phyloP scores from a whole-genome alignment of 2,797 vertebrate genomes.

The Hipposideros larvatus region DNA sequence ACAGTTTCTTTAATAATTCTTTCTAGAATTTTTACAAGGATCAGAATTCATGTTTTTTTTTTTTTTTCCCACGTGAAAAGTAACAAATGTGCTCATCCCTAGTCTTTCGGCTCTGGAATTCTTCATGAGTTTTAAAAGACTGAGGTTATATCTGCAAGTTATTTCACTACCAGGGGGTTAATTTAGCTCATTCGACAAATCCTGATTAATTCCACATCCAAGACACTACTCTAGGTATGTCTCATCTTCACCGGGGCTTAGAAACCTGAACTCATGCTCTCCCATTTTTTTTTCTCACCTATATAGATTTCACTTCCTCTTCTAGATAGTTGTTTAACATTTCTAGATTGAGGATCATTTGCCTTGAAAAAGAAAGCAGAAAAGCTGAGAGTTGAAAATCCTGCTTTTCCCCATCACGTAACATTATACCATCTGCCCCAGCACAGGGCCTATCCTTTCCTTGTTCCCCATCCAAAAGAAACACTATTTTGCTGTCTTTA shows the following conservation, averaged over 20 bases:
- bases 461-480: slow-evolving; percentile 71
- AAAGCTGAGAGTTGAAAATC: slow-evolving; percentile 63
- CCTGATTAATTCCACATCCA: neutral
- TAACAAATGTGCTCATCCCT: neutral
- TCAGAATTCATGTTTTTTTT: neutral
- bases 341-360: slow-evolving; percentile 63
- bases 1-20: slow-evolving; percentile 1
- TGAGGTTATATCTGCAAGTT: neutral
- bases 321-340: slow-evolving; percentile 62
- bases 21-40: slow-evolving; percentile 50
- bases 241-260: neutral
- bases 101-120: neutral
- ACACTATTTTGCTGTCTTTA: slow-evolving; percentile 63
- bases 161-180: neutral
- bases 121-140: neutral
- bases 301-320: slow-evolving; percentile 18
- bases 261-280: neutral
- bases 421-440: slow-evolving; percentile 67
- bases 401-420: slow-evolving; percentile 7
- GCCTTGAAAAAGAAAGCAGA: slow-evolving; percentile 67
- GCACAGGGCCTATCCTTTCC: neutral
- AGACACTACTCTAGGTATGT: neutral
- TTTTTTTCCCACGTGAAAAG: neutral
- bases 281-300: slow-evolving; percentile 35
- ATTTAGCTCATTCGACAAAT: neutral